Conservation (phyloP, 2,113 vertebrate genomes). For the Anser cygnoides region DNA sequence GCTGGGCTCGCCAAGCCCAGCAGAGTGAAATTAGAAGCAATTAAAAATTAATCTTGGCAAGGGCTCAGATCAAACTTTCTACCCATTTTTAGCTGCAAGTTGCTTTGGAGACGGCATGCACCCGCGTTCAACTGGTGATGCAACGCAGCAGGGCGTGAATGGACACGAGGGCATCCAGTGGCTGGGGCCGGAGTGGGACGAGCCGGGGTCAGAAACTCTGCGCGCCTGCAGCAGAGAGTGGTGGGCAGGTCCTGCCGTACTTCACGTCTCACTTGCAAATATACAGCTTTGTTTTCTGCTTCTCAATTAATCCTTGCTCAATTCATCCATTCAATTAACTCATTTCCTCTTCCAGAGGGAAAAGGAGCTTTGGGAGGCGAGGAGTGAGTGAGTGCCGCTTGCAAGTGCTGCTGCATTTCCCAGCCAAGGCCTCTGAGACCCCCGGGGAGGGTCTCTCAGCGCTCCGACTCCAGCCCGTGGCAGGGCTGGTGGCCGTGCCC, state of each 20-base stretch:
- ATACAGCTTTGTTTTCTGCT: not conserved
- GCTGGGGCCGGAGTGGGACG: fast-evolving
- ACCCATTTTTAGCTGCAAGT: conserved; percentile 55
- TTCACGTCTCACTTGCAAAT: not conserved
- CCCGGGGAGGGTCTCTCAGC: not conserved
- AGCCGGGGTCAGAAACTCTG: not conserved
- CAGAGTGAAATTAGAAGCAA: conserved; percentile 50
- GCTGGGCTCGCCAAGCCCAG: not conserved
- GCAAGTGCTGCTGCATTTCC: not conserved
- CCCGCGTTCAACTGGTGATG: not conserved
- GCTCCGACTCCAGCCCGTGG: too few relatives aligned
- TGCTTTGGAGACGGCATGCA: not conserved
- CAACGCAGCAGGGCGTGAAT: not conserved
- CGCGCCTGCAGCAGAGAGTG: not conserved
- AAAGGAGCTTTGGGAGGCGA: not conserved
- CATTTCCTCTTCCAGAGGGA: not conserved
- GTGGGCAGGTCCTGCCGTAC: not conserved
- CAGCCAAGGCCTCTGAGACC: not conserved
- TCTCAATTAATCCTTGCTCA: not conserved
- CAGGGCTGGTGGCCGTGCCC: not conserved
- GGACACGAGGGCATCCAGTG: not conserved
- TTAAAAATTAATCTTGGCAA: conserved; percentile 69
- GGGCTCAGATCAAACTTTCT: conserved; percentile 44
- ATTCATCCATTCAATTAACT: not conserved
- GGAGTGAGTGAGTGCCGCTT: not conserved